A percentile compares a stretch with the other conserved stretches of the same genome.
These are phyloP conservation scores for Drosophila sturtevanti DNA, from an alignment of 1,140 invertebrate species.

Conservation along the genomic window DNA sequence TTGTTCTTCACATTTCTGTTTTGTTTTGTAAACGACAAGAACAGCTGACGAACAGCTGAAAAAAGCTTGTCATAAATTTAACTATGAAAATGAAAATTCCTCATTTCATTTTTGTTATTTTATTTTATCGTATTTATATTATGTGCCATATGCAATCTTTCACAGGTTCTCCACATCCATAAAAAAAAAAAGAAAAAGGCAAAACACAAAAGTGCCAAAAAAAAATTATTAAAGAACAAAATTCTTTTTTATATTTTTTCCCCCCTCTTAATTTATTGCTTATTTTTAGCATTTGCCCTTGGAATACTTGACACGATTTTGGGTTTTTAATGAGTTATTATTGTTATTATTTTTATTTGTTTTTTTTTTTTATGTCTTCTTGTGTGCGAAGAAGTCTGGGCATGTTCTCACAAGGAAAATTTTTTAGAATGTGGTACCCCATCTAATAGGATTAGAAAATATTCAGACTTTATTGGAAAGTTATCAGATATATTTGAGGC, in stretches of 20 bases:
- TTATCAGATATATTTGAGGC: no score
- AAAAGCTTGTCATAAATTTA: constrained; percentile 59
- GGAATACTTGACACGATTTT: constrained; percentile 73
- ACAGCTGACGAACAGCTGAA: constrained; percentile 41
- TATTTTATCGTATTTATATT: constrained; percentile 33
- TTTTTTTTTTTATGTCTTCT: constrained; percentile 23
- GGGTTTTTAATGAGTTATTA: constrained; percentile 7
- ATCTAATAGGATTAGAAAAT: background rate
- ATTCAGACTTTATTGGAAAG: background rate
- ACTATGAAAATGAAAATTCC: constrained; percentile 38
- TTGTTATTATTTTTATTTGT: constrained; percentile 27
- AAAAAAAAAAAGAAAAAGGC: background rate
- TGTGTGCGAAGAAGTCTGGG: constrained; percentile 35
- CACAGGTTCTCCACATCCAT: constrained; percentile 53
- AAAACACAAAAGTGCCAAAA: constrained; percentile 23
- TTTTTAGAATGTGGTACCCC: background rate
- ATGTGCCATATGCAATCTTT: constrained; percentile 65
- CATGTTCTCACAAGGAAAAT: constrained; percentile 1
- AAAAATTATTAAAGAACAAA: constrained; percentile 4
- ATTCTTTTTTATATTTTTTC: constrained; percentile 32
- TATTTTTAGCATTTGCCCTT: constrained; percentile 72
- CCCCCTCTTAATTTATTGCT: no score
- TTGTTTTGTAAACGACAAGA: constrained; percentile 27
- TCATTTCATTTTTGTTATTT: constrained; percentile 42
- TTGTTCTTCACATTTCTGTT: background rate